These are phyloP conservation scores for Myotis vivesi DNA, from an alignment of 2,797 vertebrate genomes.

Conservation along the genomic window DNA sequence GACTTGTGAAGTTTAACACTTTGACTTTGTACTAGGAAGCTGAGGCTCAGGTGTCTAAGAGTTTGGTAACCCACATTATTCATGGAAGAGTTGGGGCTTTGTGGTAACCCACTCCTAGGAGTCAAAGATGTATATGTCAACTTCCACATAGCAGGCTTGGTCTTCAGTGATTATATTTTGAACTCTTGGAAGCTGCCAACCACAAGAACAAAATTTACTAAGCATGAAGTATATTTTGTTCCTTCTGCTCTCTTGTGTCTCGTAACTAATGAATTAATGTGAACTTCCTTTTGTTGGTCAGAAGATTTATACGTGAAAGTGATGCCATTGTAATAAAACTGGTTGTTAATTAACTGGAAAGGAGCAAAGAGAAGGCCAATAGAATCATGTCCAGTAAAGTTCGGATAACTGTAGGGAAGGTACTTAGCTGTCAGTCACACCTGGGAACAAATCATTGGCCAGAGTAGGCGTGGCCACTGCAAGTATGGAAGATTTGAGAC, in stretches of 20 bases:
- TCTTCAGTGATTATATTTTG: background rate
- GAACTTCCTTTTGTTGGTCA: background rate
- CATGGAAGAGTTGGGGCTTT: background rate
- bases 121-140: background rate
- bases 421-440: no score
- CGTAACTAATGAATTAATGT: constrained; percentile 33
- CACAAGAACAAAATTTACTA: background rate
- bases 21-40: background rate
- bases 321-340: no score
- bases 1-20: background rate
- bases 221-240: background rate
- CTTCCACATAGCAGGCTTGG: background rate
- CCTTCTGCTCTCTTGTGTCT: background rate
- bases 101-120: background rate
- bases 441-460: no score
- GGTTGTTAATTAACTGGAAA: no score
- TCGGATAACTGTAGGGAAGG: no score
- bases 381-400: no score
- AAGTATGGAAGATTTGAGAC: no score
- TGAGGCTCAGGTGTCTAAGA: background rate
- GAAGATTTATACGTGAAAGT: background rate
- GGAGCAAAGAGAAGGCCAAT: no score
- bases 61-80: background rate
- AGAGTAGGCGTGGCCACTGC: no score
- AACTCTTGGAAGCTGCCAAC: background rate